Conservation (phyloP, 2,888 invertebrate species). For the Ischnus inquisitorius region DNA sequence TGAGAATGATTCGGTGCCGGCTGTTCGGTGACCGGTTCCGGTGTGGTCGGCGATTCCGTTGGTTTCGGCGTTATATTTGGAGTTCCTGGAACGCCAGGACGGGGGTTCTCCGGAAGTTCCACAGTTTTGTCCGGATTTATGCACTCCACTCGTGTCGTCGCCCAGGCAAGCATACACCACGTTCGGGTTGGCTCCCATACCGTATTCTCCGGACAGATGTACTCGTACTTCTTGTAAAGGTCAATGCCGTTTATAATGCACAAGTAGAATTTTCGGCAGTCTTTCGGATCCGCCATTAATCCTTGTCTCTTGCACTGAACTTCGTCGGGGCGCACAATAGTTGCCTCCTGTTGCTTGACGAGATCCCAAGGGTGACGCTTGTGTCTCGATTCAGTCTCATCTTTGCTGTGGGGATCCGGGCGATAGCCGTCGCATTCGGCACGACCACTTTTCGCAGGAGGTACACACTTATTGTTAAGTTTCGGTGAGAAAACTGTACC, state of each 20-base stretch:
- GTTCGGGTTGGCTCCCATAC: conserved; percentile 51
- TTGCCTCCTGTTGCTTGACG: not conserved
- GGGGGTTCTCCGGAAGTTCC: not conserved
- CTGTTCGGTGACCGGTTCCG: not conserved
- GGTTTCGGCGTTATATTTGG: conserved; percentile 1
- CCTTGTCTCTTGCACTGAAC: conserved; percentile 60
- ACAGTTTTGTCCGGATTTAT: conserved; percentile 22
- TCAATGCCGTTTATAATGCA: conserved; percentile 59
- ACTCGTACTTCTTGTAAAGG: conserved; percentile 48
- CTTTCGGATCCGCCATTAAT: conserved; percentile 49
- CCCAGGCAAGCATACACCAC: conserved; percentile 59
- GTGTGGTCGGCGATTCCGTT: not conserved
- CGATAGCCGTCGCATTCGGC: conserved; percentile 38
- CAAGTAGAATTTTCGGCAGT: conserved; percentile 68
- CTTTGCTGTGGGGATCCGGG: not conserved
- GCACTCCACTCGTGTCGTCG: conserved; percentile 53
- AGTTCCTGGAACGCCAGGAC: conserved; percentile 2
- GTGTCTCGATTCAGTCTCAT: not conserved
- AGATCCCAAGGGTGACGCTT: not conserved
- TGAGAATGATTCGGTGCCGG: not conserved
- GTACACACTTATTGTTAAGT: conserved; percentile 46
- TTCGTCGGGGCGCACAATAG: not conserved
- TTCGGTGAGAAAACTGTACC: conserved; percentile 57
- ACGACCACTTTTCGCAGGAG: conserved; percentile 43
- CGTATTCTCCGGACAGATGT: conserved; percentile 52